These are phyloP conservation scores for Haliclystus octoradiatus DNA, from an alignment of 30 jellyfish, hydroid and myxozoan genomes.

Conservation along the genomic window DNA sequence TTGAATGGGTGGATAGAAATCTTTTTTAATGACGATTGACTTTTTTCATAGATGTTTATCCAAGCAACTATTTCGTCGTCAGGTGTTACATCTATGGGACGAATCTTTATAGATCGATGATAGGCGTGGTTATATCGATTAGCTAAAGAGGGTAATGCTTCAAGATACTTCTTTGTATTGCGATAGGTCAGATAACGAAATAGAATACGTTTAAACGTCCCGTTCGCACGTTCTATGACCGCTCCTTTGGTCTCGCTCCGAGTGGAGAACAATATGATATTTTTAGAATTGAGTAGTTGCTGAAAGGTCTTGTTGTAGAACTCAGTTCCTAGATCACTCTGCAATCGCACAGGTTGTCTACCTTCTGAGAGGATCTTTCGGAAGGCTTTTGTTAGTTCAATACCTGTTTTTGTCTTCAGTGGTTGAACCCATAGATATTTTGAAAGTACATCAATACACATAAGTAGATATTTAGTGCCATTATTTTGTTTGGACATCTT, in stretches of 20 bases:
- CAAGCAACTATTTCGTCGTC: no score
- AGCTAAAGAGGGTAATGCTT: no score
- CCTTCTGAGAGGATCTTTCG: constrained; percentile 10
- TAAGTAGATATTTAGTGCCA: constrained; percentile 10
- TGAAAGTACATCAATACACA: constrained; percentile 30
- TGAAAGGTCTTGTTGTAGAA: constrained; percentile 8
- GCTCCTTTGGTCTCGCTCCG: constrained; percentile 28
- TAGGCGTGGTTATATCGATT: no score
- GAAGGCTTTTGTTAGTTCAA: constrained; percentile 3
- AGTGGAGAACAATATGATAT: constrained; percentile 9
- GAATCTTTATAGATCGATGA: no score
- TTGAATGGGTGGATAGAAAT: no score
- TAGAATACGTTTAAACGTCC: no score
- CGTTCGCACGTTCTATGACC: no score
- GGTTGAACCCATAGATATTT: constrained; percentile 40
- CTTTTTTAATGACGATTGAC: no score
- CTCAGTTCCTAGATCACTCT: constrained; percentile 25
- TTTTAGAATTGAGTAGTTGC: background rate
- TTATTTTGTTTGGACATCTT: constrained; percentile 13
- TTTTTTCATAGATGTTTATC: no score
- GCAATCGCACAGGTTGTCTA: constrained; percentile 8
- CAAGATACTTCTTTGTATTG: no score
- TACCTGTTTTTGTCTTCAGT: constrained; percentile 13
- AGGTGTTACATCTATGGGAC: no score
- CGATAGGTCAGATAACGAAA: no score